Base-by-base conservation (phyloP, 2,797 vertebrate genomes). In the Siniperca undulata region DNA sequence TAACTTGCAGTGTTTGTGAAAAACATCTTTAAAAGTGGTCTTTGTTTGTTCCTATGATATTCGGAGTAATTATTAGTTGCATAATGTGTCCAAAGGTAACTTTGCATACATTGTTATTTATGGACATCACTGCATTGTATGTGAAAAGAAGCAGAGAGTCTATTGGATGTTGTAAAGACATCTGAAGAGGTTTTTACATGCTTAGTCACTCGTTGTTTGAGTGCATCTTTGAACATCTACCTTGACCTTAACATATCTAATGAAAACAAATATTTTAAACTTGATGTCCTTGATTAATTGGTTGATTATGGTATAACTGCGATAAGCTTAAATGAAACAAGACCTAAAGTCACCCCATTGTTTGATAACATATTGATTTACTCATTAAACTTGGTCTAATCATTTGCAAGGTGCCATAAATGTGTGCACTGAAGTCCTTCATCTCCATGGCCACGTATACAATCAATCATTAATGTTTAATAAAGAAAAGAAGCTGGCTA, bases 401-500 rank as follows among this genome's bases (percentile, higher is more conserved):
- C 72, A 84, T 91, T 91, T 71, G 50, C 38, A 17, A 87, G 78
- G 22, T 34, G 3, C 68, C 79, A 88, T 92, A 91, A 90, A 92
- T 70, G 90, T 89, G 91, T 90, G 85, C 91, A 92, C 61, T 92
- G 86, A 67, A 87, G 82, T 88, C 82, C 66, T 87, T 82, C 91
- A 84, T 94, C 92, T 82, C 91, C 93, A 94, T 93, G 93, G 89
- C 3, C 66, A 93, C 90, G 48, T 24, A 88, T 70, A 88, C 89
- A 87, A 53, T 80, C 10, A 70, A 48, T 87, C 89, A 93, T 92
- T 85, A 93, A 95, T 93, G 83, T 92, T 94, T 93, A 7, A 94
- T 92, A 58, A 78, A 77, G 80, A 84, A 70, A 61, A 87, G 78
- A 74, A 78, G 75, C 78, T 27, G 74, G 4, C 78, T 90, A 91